Conservation (phyloP, 2,888 invertebrate species). For the Maniola hyperantus region DNA sequence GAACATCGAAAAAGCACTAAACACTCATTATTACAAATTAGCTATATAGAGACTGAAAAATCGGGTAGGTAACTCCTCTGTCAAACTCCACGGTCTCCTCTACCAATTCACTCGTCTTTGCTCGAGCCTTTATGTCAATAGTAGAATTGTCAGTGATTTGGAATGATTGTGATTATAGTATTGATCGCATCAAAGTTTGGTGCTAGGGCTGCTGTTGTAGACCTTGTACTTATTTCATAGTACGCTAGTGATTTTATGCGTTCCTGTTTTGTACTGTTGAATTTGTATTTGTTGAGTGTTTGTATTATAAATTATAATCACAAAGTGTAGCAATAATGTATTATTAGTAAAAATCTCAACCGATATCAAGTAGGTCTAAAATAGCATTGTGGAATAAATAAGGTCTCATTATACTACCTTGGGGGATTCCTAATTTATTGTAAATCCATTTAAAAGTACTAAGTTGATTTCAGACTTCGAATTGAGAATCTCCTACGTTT, state of each 20-base stretch:
- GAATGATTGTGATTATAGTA: background rate
- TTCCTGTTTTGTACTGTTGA: conserved; percentile 25
- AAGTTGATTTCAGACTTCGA: background rate
- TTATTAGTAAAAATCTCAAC: conserved; percentile 2
- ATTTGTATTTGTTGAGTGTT: conserved; percentile 25
- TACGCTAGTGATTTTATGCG: conserved; percentile 33
- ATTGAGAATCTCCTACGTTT: conserved; percentile 17
- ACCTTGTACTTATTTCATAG: conserved; percentile 27
- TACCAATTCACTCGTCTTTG: too few relatives aligned
- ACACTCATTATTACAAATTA: too few relatives aligned
- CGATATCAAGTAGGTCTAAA: background rate
- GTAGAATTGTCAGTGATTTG: background rate
- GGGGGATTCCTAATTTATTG: conserved; percentile 1
- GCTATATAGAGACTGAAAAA: too few relatives aligned
- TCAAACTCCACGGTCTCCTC: too few relatives aligned
- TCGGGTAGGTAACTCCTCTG: too few relatives aligned
- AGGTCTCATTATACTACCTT: conserved; percentile 4
- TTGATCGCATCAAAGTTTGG: background rate
- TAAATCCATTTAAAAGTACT: background rate
- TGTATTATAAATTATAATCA: conserved; percentile 7
- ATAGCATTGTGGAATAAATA: background rate
- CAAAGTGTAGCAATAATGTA: background rate
- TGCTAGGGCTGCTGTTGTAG: background rate
- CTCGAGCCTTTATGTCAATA: background rate
- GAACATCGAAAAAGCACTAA: too few relatives aligned